phyloP scores from a whole-genome alignment of 2,888 invertebrate species.

The Anticlea derivata region DNA sequence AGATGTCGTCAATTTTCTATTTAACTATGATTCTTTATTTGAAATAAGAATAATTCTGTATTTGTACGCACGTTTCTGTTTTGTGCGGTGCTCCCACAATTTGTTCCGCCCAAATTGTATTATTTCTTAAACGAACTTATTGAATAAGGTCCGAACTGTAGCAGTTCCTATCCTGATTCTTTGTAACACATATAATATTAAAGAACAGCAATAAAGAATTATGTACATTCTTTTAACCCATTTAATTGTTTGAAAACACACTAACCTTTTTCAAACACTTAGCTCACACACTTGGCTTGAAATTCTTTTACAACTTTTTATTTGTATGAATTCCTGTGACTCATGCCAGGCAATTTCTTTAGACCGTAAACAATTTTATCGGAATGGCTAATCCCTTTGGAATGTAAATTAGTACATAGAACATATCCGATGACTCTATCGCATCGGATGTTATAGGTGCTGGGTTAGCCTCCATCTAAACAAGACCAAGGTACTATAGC shows the following conservation, averaged over 20 bases:
- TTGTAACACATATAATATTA: no score
- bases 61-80: slow-evolving; percentile 45
- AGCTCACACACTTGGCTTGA: slow-evolving; percentile 31
- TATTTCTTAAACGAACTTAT: not conserved
- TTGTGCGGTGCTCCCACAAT: slow-evolving; percentile 31
- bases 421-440: not conserved
- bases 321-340: slow-evolving; percentile 33
- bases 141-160: no score
- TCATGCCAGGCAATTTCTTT: slow-evolving; percentile 27
- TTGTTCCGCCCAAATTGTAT: slow-evolving; percentile 29
- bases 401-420: slow-evolving; percentile 14
- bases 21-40: slow-evolving; percentile 40
- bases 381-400: slow-evolving; percentile 27
- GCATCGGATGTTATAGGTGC: no score
- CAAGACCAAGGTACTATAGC: no score
- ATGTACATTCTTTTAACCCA: not conserved
- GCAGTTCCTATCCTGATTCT: no score
- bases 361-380: slow-evolving; percentile 32
- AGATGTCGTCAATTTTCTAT: slow-evolving; percentile 37
- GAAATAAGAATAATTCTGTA: slow-evolving; percentile 42
- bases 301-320: slow-evolving; percentile 21
- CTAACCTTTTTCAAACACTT: slow-evolving; percentile 10
- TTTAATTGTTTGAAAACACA: slow-evolving; percentile 9
- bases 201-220: not conserved
- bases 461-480: no score